Base-by-base conservation (phyloP, 1,140 invertebrate genomes). In the Heliothis virescens region DNA sequence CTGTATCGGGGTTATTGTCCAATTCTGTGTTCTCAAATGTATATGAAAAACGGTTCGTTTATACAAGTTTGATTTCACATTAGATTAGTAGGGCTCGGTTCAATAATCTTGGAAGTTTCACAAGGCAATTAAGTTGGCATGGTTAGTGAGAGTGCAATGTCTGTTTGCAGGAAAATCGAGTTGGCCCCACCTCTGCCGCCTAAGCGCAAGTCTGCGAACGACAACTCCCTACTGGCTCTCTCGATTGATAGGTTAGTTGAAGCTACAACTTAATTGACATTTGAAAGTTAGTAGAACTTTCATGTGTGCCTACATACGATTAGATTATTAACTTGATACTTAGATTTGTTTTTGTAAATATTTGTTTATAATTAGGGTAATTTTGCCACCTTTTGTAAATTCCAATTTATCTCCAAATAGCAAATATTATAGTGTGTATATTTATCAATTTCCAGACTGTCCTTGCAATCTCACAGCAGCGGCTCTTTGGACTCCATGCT, bases 401-500 rank as follows among this genome's bases (percentile, higher is more conserved):
- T 21, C 55, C 3, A 57, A n/a, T n/a, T 1, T 16, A n/a, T 57
- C 18, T 7, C 16, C 5, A 21, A 57, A 5, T 62, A 47, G 34
- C n/a, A 65, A 65, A 48, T 48, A 11, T 65, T 47, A 18, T 3
- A 47, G 10, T 11, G 7, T 29, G 12, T 1, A 15, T 7, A 47
- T 29, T 48, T 69, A 11, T 78, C 29, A 26, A 65, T 57, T 82
- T 85, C 7, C 85, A 93, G 93, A 82, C 69, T 94, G 79, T 95
- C 95, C 0, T 94, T 97, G 47, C 95, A 97, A 69, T 97, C 96
- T 53, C 96, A 96, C 71, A 97, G 96, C 81, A 97, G 97, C 82
- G 97, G 97, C 52, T 98, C 97, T 79, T 93, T 98, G 80, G 98
- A 98, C 92, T 98, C 97, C 0, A 97, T 98, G 86, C 90, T 98